Base-by-base conservation (phyloP, 1,140 invertebrate genomes). In the Nymphalis io region DNA sequence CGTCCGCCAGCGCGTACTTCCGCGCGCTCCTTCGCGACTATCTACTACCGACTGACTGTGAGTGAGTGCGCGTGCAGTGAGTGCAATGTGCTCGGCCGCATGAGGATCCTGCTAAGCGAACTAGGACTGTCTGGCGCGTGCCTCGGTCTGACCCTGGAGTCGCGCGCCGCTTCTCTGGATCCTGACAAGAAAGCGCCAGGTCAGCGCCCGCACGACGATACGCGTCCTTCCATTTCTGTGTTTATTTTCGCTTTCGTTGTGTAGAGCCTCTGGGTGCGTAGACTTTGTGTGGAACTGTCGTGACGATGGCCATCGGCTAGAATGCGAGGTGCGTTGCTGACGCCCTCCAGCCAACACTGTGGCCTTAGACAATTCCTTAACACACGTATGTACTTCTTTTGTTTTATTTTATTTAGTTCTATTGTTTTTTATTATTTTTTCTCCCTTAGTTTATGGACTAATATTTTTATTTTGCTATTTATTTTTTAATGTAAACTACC, bases 51-150 rank as follows among this genome's bases (percentile, higher is more conserved):
- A 86, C 83, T 75, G 84, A 84, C 74, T 70, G 89, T 89, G 83
- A 87, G 89, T 91, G 89, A 86, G 89, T 89, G 87, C 86, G 87
- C 87, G 87, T 85, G 81, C 84, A 89, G 86, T 90, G 88, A 89
- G 87, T 91, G 89, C 84, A 87, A 91, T 91, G 89, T 91, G 87
- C 86, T 84, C 72, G 79, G 81, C 90, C 91, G 91, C 90, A 92
- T 92, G 92, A 92, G 92, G 92, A 92, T 92, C 89, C 90, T 92
- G 84, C 84, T 92, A 73, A 92, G 92, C 84, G 92, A 92, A 75
- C 82, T 92, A 83, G 92, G 92, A 86, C 89, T 92, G 71, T 91
- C 90, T 75, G 89, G 88, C 87, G 89, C 87, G 82, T 90, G 89
- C 87, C 74, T 88, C 81, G 87, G 87, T 81, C 82, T 92, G 85